These are phyloP conservation scores for Oceanites oceanicus DNA, from an alignment of 2,113 vertebrate genomes.

Conservation along the genomic window DNA sequence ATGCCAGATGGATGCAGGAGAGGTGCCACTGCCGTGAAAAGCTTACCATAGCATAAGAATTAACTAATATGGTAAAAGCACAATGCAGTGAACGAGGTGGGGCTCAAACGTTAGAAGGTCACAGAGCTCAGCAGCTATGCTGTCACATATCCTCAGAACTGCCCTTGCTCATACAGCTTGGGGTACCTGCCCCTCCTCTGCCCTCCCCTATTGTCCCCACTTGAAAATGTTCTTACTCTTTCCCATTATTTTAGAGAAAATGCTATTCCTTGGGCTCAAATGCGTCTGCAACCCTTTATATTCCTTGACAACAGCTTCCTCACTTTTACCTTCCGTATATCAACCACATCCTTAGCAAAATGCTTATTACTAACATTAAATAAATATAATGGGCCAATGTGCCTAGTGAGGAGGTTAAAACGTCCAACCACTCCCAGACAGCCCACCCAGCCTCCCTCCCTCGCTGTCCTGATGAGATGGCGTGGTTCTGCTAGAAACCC, in stretches of 20 bases:
- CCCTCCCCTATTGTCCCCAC: neutral
- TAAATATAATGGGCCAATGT: neutral
- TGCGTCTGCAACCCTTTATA: neutral
- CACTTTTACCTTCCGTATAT: neutral
- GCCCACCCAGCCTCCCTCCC: neutral
- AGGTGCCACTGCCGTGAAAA: neutral
- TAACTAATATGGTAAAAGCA: neutral
- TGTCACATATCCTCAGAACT: neutral
- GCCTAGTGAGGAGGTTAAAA: neutral
- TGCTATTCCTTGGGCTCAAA: neutral
- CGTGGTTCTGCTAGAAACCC: neutral
- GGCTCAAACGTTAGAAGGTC: neutral
- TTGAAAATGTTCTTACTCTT: neutral
- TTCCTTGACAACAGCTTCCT: neutral
- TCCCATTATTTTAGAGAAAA: neutral
- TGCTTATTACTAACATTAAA: neutral
- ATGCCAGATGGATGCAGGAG: neutral
- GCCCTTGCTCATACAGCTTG: neutral
- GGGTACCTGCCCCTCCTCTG: neutral
- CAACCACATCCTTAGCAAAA: constrained; percentile 5
- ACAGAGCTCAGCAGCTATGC: neutral
- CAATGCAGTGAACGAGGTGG: neutral
- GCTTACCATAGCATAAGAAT: neutral
- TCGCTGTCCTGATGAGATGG: neutral
- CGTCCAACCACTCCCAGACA: neutral